Evolutionary conservation across 2,888 invertebrate species (phyloP).

Genomic region (Embidobia sp.): DNA sequence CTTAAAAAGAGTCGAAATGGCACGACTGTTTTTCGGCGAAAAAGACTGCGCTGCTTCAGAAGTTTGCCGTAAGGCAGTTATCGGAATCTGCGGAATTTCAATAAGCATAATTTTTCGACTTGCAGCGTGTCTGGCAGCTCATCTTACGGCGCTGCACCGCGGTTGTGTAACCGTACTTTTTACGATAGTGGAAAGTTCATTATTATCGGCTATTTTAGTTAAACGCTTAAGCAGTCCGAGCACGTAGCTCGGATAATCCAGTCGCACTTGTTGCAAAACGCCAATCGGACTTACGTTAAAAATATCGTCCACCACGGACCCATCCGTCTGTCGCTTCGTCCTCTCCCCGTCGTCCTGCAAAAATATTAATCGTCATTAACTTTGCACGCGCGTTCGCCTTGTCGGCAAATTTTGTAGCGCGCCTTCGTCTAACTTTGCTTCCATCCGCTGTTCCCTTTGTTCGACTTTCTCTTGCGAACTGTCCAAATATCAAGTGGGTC

Average conservation of each 20-base stretch:
- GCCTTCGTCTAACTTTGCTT: slow-evolving; percentile 6
- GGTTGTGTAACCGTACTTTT: slow-evolving; percentile 26
- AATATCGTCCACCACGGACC: slow-evolving; percentile 70
- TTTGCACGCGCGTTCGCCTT: too few relatives aligned
- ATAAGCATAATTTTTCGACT: slow-evolving; percentile 15
- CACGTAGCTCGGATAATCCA: slow-evolving; percentile 3
- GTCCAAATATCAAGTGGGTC: slow-evolving; percentile 56
- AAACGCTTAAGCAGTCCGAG: neutral
- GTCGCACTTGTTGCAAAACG: slow-evolving; percentile 17
- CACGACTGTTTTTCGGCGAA: slow-evolving; percentile 71
- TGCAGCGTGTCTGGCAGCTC: neutral
- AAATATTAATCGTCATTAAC: neutral
- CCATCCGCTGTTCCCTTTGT: slow-evolving; percentile 16
- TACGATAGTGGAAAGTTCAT: slow-evolving; percentile 45
- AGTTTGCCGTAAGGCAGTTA: slow-evolving; percentile 74
- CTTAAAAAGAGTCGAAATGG: slow-evolving; percentile 74
- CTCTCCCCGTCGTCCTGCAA: slow-evolving; percentile 66
- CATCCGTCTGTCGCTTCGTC: slow-evolving; percentile 67
- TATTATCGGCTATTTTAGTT: slow-evolving; percentile 27
- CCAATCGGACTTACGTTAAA: slow-evolving; percentile 72
- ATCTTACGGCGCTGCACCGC: slow-evolving; percentile 1
- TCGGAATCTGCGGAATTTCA: slow-evolving; percentile 74
- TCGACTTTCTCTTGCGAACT: slow-evolving; percentile 40
- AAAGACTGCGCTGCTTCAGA: slow-evolving; percentile 72
- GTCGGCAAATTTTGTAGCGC: too few relatives aligned